phyloP scores from a whole-genome alignment of 2,113 vertebrate genomes.

The Perca flavescens region DNA sequence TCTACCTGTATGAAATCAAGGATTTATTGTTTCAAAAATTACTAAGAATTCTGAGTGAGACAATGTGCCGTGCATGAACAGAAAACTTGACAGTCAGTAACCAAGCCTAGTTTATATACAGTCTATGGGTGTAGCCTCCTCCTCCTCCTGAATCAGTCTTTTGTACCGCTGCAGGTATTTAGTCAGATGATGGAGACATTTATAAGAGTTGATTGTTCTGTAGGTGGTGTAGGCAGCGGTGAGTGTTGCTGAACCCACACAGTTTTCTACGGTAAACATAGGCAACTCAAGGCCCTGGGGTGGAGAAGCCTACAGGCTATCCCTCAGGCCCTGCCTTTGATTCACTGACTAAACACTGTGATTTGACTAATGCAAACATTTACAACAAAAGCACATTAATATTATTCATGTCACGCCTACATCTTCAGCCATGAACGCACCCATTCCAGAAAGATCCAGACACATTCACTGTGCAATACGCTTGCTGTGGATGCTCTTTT shows the following conservation, averaged over 20 bases:
- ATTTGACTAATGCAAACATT: slow-evolving; percentile 62
- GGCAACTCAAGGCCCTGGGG: slow-evolving; percentile 16
- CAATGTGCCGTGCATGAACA: neutral
- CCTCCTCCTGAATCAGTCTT: neutral
- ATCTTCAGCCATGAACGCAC: neutral
- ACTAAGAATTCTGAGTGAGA: neutral
- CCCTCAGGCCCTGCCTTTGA: slow-evolving; percentile 60
- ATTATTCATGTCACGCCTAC: slow-evolving; percentile 9
- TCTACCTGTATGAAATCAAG: neutral
- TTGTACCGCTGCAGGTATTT: neutral
- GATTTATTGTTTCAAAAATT: neutral
- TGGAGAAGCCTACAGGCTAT: slow-evolving; percentile 50
- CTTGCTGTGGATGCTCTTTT: slow-evolving; percentile 23
- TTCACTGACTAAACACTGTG: slow-evolving; percentile 51
- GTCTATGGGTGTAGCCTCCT: neutral
- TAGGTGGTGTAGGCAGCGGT: slow-evolving; percentile 20
- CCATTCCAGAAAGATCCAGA: slow-evolving; percentile 7
- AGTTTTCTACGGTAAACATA: slow-evolving; percentile 52
- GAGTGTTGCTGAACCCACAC: slow-evolving; percentile 20
- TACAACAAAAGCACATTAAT: slow-evolving; percentile 28
- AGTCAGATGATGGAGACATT: neutral
- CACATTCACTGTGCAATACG: neutral
- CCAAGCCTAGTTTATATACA: no score
- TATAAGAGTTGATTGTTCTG: slow-evolving; percentile 17
- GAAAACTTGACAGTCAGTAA: neutral